Base-by-base conservation (phyloP, 1,140 invertebrate species). In the Nasonia giraulti region DNA sequence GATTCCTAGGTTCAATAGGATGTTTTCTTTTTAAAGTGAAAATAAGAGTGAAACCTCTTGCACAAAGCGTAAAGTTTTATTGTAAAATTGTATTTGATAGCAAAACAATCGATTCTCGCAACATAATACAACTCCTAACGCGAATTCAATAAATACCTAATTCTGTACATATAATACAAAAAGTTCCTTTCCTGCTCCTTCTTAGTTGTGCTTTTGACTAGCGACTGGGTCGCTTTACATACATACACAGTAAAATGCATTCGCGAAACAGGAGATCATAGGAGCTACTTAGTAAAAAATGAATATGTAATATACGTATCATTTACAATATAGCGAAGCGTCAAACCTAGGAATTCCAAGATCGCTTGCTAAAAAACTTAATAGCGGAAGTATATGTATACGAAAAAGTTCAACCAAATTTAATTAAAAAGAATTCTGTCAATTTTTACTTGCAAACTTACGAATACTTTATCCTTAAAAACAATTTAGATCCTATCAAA, bases 391-490 rank as follows among this genome's bases (percentile, higher is more conserved):
- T 84, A 74, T 84, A 27, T 31, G 33, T 80, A 78, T 66, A 84
- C 6, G 79, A 79, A 77, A 75, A 80, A 80, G 83, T 85, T 85
- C 6, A 80, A 85, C 83, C 44, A 80, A 85, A 76, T 85, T 85
- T 80, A 85, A 85, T 85, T 80, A 85, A 85, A 47, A 80, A 80
- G 83, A 85, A 75, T 80, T 69, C 11, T 71, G 27, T 4, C 23
- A 0, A 8, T 71, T 62, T 62, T 1, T 0, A n/a, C 55, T 62
- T 62, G n/a, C 2, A 62, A 62, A 62, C 20, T 62, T 62, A 62
- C 55, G 55, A 79, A 14, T 8, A 66, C n/a, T 62, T 78, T 17
- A 0, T 62, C 5, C 4, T 20, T 62, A 62, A 62, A 20, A 62
- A 62, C 55, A 62, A 62, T 62, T 62, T 27, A 11, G 10, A 50